phyloP scores from a whole-genome alignment of 2,888 invertebrate genomes.

The Synanthedon tipuliformis region DNA sequence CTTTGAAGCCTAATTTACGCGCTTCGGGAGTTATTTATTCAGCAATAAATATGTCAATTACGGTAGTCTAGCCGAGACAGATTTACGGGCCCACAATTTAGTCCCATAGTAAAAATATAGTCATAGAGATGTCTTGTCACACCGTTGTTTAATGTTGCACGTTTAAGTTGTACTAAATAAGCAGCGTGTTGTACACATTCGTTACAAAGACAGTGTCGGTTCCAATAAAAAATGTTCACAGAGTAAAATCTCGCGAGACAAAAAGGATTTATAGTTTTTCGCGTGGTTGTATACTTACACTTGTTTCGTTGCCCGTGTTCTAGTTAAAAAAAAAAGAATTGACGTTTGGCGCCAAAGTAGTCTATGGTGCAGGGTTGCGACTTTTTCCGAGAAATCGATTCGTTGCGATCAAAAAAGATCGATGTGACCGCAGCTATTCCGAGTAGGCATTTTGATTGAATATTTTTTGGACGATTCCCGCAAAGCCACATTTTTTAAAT shows the following conservation, averaged over 20 bases:
- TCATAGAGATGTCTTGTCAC: conserved; percentile 8
- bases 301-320: conserved; percentile 4
- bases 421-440: conserved; percentile 28
- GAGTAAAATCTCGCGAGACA: conserved; percentile 2
- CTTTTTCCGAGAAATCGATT: conserved; percentile 26
- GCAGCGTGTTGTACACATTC: not conserved
- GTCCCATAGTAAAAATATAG: conserved; percentile 14
- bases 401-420: conserved; percentile 15
- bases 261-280: not conserved
- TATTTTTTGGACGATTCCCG: conserved; percentile 22
- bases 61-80: conserved; percentile 29
- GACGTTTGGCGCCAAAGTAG: conserved; percentile 4
- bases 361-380: conserved; percentile 20
- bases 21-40: conserved; percentile 37
- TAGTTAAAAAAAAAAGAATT: conserved; percentile 3
- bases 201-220: not conserved
- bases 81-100: conserved; percentile 24
- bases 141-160: conserved; percentile 3
- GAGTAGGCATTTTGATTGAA: conserved; percentile 36
- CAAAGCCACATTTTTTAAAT: conserved; percentile 12
- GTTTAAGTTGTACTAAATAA: not conserved
- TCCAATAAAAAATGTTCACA: not conserved
- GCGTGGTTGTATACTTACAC: conserved; percentile 1
- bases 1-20: conserved; percentile 39
- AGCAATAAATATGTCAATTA: conserved; percentile 52